Percentiles rank a stretch among this genome's conserved stretches.
These are phyloP conservation scores for Rhagium mordax DNA, from an alignment of 2,888 invertebrate species.

Conservation along the genomic window DNA sequence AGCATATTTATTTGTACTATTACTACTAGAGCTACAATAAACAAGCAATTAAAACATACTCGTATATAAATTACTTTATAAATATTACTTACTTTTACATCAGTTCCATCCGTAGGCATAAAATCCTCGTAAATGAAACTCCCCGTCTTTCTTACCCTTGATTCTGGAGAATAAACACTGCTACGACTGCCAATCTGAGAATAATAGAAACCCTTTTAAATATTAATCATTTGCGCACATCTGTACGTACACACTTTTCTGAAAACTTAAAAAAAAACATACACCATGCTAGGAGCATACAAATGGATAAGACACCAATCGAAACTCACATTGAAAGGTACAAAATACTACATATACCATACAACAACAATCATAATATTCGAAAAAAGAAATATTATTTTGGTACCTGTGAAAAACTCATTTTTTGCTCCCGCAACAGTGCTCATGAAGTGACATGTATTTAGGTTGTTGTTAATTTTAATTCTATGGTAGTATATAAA, in stretches of 20 bases:
- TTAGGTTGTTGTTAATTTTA: background rate
- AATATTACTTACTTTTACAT: conserved; percentile 64
- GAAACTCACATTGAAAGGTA: background rate
- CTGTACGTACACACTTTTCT: conserved; percentile 55
- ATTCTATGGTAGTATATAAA: background rate
- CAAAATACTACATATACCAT: conserved; percentile 3
- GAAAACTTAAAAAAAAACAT: conserved; percentile 35
- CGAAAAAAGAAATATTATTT: background rate
- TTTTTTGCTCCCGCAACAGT: background rate
- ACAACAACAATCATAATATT: background rate
- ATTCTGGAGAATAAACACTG: conserved; percentile 98
- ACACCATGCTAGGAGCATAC: conserved; percentile 16
- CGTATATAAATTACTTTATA: too few relatives aligned
- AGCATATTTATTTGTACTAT: too few relatives aligned
- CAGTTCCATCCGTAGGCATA: conserved; percentile 97
- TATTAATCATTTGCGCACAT: conserved; percentile 45
- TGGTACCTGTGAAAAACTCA: background rate
- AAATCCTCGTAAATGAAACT: conserved; percentile 99
- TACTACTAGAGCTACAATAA: too few relatives aligned
- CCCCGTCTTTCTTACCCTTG: conserved; percentile 95
- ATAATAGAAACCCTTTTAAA: conserved; percentile 51
- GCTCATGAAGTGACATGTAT: background rate
- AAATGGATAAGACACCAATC: background rate
- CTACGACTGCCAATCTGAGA: conserved; percentile 96
- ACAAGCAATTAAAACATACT: too few relatives aligned